Evolutionary conservation across 2,888 invertebrate species (phyloP), one percentile per base, ranked within the genome.

Genomic region (Metopia argyrocephala): DNA sequence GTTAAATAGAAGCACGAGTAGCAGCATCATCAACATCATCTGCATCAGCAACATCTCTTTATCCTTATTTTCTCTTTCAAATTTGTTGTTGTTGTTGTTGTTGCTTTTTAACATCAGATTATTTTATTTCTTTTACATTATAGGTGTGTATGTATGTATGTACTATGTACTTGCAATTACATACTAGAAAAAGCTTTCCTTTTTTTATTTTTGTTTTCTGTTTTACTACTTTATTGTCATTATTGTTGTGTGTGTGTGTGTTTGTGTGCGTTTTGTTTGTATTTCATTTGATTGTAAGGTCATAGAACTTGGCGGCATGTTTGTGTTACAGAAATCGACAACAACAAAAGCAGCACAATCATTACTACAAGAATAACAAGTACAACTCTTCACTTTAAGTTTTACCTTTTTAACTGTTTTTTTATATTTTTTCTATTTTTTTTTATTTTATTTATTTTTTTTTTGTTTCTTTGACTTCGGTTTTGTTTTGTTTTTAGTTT

Each of bases 271-370:
- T 82, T 82, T 76, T 79, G 66, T 68, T 74, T 56, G 57, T 79
- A 79, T 74, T 82, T 79, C 80, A 78, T 87, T 85, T 85, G 87
- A 88, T 86, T 88, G 88, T 89, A 88, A 89, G 88, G 88, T 88
- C 88, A 89, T 87, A 85, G 88, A 89, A 88, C 88, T 88, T 88
- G 87, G 74, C 81, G 81, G 81, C 81, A 81, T 70, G 74, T 81
- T 81, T 81, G 81, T 83, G 78, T 75, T 73, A 81, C 66, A 78
- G 56, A 79, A 78, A 76, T 57, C 61, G 59, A 82, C 78, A 70
- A 56, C 69, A 78, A 46, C 48, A 76, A 68, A 65, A 70, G 23
- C 62, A 73, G 5, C 66, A 59, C 12, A 54, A 69, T 50, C 62
- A 61, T 31, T 54, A 54, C 9, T 61, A 46, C 52, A 62, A n/a